Base-by-base conservation (phyloP, 2,888 invertebrate genomes). In the Ernsta delagoae region DNA sequence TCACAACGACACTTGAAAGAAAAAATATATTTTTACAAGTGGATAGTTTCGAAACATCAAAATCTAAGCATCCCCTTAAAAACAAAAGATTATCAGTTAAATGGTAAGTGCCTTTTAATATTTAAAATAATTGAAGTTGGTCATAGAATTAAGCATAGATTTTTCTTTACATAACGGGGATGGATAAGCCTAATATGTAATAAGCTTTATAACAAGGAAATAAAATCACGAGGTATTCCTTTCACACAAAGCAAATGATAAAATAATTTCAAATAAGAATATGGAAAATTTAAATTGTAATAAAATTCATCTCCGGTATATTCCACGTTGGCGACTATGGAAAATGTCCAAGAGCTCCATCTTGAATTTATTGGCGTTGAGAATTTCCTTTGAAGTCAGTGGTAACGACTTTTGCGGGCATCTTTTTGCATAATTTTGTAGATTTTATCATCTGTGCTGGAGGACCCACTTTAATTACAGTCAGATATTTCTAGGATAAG, bases 371-470 rank as follows among this genome's bases (percentile, higher is more conserved):
- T 86, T 82, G 82, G 77, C 72, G 74, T 74, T 70, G 75, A 72
- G 79, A 80, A 78, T 78, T 82, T 80, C 77, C 84, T 84, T 86
- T 86, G 85, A 85, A 80, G 80, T 78, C 74, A 64, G 71, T 72
- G 72, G 76, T 83, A 82, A 83, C 78, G 82, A 84, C 79, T 80
- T 77, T 77, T 74, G 72, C 41, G 71, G 74, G 63, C 72, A 73
- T 79, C 78, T 81, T 67, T 60, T 79, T 80, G 79, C 79, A 83
- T 84, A 80, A 81, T 79, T 79, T 73, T 75, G 72, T 70, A 70
- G 74, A 77, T 79, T 77, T 78, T 77, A 77, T 78, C 74, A 73
- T 54, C 54, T 54, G 54, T 60, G 50, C 53, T 53, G 7, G 41
- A 31, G 34, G 41, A 16, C 34, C 12, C 24, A 34, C 54, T 60